A percentile compares a stretch with the other conserved stretches of the same genome.
Evolutionary conservation across 1,140 invertebrate species (phyloP).

Genomic region (Zaprionus taronus): DNA sequence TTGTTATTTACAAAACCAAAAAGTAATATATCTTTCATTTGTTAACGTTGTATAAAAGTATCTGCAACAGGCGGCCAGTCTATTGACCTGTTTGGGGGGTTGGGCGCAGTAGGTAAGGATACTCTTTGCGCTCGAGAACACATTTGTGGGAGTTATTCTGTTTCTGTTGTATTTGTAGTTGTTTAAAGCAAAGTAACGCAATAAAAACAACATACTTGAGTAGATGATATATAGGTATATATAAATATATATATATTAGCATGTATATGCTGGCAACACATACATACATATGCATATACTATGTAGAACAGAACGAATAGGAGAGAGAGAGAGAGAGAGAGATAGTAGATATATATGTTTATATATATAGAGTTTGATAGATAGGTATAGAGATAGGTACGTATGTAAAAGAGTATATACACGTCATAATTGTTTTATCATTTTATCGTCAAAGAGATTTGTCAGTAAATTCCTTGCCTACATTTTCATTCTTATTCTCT

Average conservation of each 20-base stretch:
- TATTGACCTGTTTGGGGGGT: background rate
- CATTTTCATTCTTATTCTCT: constrained; percentile 33
- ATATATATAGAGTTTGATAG: constrained; percentile 29
- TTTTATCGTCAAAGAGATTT: constrained; percentile 83
- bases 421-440: constrained; percentile 83
- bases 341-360: constrained; percentile 52
- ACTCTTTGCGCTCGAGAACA: background rate
- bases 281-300: constrained; percentile 23
- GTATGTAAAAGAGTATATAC: constrained; percentile 66
- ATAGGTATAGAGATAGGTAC: constrained; percentile 57
- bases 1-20: constrained; percentile 82
- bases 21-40: constrained; percentile 73
- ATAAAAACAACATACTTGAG: constrained; percentile 69
- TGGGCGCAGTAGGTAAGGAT: background rate
- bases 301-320: constrained; percentile 39
- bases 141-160: background rate
- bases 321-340: constrained; percentile 58
- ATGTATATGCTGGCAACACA: constrained; percentile 34
- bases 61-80: constrained; percentile 45
- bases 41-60: constrained; percentile 6
- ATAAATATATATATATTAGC: constrained; percentile 52
- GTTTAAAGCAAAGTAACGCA: constrained; percentile 64
- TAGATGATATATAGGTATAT: constrained; percentile 47
- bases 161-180: background rate
- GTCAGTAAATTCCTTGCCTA: constrained; percentile 61